Evolutionary conservation across 2,888 invertebrate species (phyloP).

Genomic region (Pachliopta kotzebuea): DNA sequence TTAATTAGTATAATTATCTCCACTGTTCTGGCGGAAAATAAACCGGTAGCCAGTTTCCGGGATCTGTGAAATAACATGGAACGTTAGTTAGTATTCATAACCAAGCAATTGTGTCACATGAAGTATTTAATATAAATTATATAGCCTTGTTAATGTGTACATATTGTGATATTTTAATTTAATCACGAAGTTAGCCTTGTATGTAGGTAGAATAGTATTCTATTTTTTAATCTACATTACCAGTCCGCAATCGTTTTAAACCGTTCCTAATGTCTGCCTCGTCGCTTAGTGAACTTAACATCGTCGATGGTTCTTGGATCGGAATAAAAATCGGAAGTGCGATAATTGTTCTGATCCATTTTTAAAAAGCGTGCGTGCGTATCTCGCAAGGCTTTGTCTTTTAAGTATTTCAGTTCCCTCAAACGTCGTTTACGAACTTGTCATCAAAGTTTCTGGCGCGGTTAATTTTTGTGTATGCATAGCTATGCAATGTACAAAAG

Average conservation of each 20-base stretch:
- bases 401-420: slow-evolving; percentile 13
- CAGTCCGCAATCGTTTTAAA: slow-evolving; percentile 52
- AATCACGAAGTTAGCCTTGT: slow-evolving; percentile 70
- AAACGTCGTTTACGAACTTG: slow-evolving; percentile 38
- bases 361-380: slow-evolving; percentile 32
- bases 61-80: slow-evolving; percentile 47
- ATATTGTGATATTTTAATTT: slow-evolving; percentile 80
- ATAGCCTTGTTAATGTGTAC: slow-evolving; percentile 70
- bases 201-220: slow-evolving; percentile 58
- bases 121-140: slow-evolving; percentile 61
- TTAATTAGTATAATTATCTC: slow-evolving; percentile 33
- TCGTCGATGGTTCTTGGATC: slow-evolving; percentile 22
- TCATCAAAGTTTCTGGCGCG: slow-evolving; percentile 52
- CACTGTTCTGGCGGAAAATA: slow-evolving; percentile 36
- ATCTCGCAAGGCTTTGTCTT: slow-evolving; percentile 27
- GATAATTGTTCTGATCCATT: slow-evolving; percentile 20
- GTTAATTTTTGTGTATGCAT: slow-evolving; percentile 62
- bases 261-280: slow-evolving; percentile 49
- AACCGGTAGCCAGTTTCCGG: slow-evolving; percentile 41
- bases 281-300: slow-evolving; percentile 36
- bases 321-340: background rate
- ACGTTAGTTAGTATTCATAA: slow-evolving; percentile 34
- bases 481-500: slow-evolving; percentile 75
- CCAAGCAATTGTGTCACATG: slow-evolving; percentile 32
- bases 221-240: slow-evolving; percentile 53